Evolutionary conservation across 2,888 invertebrate species (phyloP).

Genomic region (Apodemia duryi): DNA sequence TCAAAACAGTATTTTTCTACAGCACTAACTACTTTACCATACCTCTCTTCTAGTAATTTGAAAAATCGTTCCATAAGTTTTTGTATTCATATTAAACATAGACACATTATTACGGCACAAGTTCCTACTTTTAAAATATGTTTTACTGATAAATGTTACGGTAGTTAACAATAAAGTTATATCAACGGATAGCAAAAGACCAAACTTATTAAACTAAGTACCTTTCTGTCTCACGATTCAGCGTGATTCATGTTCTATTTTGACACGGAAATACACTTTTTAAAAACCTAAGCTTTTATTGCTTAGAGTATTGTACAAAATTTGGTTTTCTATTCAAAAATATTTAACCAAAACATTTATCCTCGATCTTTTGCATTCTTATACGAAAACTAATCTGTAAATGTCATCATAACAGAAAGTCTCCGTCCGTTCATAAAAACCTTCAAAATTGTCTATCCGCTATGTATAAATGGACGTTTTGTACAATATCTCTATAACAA

Average conservation of each 20-base stretch:
- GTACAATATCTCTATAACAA: constrained; percentile 18
- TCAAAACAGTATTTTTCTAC: not conserved
- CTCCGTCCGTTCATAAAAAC: constrained; percentile 37
- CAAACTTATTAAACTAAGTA: not conserved
- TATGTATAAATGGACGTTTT: constrained; percentile 20
- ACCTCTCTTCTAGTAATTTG: not conserved
- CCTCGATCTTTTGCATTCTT: constrained; percentile 13
- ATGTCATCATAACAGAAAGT: constrained; percentile 30
- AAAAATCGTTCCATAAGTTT: not conserved
- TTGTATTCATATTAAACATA: not conserved
- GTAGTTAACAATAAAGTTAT: not conserved
- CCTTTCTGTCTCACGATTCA: not conserved
- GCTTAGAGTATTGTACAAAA: constrained; percentile 19
- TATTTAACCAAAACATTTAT: constrained; percentile 19
- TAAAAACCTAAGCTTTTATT: constrained; percentile 3
- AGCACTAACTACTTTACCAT: too few species aligned
- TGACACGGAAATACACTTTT: not conserved
- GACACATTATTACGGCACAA: not conserved
- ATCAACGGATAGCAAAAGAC: not conserved
- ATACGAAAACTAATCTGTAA: constrained; percentile 11
- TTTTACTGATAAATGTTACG: not conserved
- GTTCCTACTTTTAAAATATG: constrained; percentile 7
- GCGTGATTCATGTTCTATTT: not conserved
- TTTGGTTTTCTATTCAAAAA: constrained; percentile 19
- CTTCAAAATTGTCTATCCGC: constrained; percentile 1